A percentile compares a stretch with the other conserved stretches of the same genome.
Conservation (phyloP, 2,113 vertebrate genomes). For the Pollimyrus isidori region DNA sequence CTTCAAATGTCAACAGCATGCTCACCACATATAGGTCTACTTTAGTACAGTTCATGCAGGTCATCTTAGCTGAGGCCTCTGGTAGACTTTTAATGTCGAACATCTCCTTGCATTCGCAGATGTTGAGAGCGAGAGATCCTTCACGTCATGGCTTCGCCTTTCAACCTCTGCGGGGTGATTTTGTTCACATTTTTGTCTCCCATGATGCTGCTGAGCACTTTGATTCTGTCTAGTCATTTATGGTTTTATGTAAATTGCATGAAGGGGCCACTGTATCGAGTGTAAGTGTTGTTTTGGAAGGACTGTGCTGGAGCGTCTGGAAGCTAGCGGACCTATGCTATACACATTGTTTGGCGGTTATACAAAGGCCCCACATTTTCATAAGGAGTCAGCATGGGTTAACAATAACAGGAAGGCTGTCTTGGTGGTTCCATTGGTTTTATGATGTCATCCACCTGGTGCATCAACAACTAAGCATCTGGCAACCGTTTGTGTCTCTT, state of each 20-base stretch:
- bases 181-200: not conserved
- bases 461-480: not conserved
- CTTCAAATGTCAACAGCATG: not conserved
- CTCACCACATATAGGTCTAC: not conserved
- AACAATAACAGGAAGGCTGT: conserved; percentile 18
- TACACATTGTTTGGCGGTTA: not conserved
- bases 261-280: not conserved
- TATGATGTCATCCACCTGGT: not conserved
- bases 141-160: not conserved
- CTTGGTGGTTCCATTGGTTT: not conserved
- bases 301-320: not conserved
- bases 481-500: not conserved
- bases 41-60: not conserved
- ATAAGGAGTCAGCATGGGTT: not conserved
- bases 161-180: not conserved
- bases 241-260: not conserved
- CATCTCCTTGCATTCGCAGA: not conserved
- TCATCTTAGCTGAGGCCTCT: not conserved
- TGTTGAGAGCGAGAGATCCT: not conserved
- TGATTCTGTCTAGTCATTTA: not conserved
- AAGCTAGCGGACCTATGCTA: not conserved
- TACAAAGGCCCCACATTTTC: too few relatives aligned
- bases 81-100: not conserved
- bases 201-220: not conserved
- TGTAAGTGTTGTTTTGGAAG: not conserved